A percentile compares a stretch with the other conserved stretches of the same genome.
Evolutionary conservation across 2,113 vertebrate genomes (phyloP).

Genomic region (Sylvilagus bachmani): DNA sequence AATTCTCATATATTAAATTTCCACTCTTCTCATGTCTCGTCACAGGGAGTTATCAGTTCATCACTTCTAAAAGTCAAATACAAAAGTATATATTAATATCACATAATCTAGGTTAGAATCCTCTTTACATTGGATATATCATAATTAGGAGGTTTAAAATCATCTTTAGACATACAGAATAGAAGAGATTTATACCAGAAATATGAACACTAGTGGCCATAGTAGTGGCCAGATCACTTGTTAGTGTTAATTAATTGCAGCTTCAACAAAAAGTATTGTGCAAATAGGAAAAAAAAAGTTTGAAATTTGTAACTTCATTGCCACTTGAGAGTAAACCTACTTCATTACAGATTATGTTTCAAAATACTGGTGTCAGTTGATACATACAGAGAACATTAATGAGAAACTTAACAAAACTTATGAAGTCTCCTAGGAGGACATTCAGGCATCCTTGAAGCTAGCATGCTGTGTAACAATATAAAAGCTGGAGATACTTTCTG

Average conservation of each 20-base stretch:
- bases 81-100: not conserved
- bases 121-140: not conserved
- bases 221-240: not conserved
- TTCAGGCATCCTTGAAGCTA: constrained; percentile 18
- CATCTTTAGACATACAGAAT: not conserved
- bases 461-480: not conserved
- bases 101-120: not conserved
- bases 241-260: constrained; percentile 22
- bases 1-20: not conserved
- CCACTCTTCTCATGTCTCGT: not conserved
- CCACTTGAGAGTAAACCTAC: not conserved
- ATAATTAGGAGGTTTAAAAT: constrained; percentile 13
- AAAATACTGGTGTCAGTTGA: constrained; percentile 34
- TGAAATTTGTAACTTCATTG: constrained; percentile 53
- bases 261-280: not conserved
- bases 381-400: not conserved
- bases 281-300: constrained; percentile 13
- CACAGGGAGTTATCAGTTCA: not conserved
- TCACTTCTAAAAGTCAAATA: constrained; percentile 13
- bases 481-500: not conserved
- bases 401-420: constrained; percentile 46
- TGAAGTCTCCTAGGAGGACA: constrained; percentile 50
- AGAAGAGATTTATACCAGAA: constrained; percentile 59
- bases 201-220: not conserved
- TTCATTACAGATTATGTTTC: constrained; percentile 1